Evolutionary conservation across 2,113 vertebrate species (phyloP).

Genomic region (Nerophis lumbriciformis): DNA sequence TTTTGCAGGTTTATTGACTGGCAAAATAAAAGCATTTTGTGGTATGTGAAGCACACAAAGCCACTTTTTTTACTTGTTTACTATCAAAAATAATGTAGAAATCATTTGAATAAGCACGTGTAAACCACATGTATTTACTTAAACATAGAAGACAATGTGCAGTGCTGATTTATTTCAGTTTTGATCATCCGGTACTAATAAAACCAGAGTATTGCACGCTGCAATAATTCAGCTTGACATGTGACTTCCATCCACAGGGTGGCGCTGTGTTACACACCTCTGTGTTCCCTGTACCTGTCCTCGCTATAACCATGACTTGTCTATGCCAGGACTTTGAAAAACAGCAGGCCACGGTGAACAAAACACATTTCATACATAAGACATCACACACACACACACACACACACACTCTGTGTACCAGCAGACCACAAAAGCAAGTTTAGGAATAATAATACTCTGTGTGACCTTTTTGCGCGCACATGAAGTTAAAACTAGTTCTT

Average conservation of each 20-base stretch:
- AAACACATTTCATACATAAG: slow-evolving; percentile 26
- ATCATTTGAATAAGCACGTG: too few relatives aligned
- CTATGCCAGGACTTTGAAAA: slow-evolving; percentile 8
- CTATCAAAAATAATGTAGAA: too few relatives aligned
- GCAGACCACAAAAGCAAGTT: slow-evolving; percentile 53
- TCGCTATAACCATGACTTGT: slow-evolving; percentile 8
- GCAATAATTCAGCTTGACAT: slow-evolving; percentile 4
- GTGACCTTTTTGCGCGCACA: slow-evolving; percentile 15
- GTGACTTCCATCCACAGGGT: slow-evolving; percentile 46
- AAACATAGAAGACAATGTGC: too few relatives aligned
- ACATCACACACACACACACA: slow-evolving; percentile 9
- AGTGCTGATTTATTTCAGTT: neutral
- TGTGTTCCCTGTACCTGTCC: neutral
- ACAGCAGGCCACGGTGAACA: slow-evolving; percentile 37
- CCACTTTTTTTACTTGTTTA: neutral
- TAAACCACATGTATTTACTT: too few relatives aligned
- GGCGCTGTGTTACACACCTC: slow-evolving; percentile 42
- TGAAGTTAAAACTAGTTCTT: slow-evolving; percentile 40
- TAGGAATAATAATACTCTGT: slow-evolving; percentile 58
- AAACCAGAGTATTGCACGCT: slow-evolving; percentile 1
- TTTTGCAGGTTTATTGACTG: neutral
- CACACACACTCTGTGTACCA: slow-evolving; percentile 19
- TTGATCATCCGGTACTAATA: slow-evolving; percentile 15
- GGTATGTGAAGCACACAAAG: neutral
- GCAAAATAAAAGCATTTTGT: neutral